Evolutionary conservation across 2,888 invertebrate genomes (phyloP), one percentile per base, ranked within the genome.

Genomic region (Hesperia comma): DNA sequence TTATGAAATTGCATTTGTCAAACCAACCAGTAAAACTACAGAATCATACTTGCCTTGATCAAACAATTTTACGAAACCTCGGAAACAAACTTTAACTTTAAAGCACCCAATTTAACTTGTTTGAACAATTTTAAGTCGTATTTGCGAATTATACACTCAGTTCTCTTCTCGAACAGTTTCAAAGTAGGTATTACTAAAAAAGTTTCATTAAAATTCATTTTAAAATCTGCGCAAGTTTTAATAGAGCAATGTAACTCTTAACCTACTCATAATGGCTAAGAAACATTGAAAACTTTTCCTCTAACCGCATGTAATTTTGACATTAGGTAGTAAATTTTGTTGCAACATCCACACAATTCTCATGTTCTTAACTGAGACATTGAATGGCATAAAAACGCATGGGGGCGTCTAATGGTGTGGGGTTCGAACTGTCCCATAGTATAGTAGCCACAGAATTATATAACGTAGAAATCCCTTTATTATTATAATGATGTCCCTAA

Each of bases 381-480:
- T 81, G 79, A 85, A 84, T 84, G 80, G 80, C 75, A 76, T 75
- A 80, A 79, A 81, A 81, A 79, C 79, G 86, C 80, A 88, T 88
- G 90, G 84, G 88, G 87, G 88, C 84, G 85, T 74, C 68, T 73
- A 75, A 75, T 74, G 74, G 74, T 78, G 79, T 79, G 84, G 86
- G 85, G 84, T 80, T 81, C 75, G 76, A 75, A 81, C 81, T 81
- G 84, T 87, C 82, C 80, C 84, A 82, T 81, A 75, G 80, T 77
- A 77, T 79, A 78, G 68, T 74, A 74, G 79, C 83, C 37, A 53
- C 14, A 63, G 63, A 46, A 21, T 8, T 15, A 43, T 55, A 55
- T 3, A 17, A 46, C 33, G 15, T 55, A 63, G 55, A 53, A 53
- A 40, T 61, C 21, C 2, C 32, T 15, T 8, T 37, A 3, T 2